Conservation (phyloP, 2,888 invertebrate genomes). For the Tiliacea aurago region DNA sequence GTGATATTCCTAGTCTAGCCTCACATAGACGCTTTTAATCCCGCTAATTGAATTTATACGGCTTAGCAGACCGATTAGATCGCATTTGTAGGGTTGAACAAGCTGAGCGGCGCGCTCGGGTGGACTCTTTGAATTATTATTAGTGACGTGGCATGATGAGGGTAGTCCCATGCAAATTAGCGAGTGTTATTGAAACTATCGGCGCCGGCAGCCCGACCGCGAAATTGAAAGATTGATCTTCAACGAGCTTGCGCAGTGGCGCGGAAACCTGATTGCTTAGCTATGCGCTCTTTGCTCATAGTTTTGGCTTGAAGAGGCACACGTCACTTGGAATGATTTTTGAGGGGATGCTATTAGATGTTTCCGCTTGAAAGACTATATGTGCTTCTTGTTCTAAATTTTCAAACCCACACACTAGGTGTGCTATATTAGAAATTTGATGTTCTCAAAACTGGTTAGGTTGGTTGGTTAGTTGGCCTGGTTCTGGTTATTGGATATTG, state of each 20-base stretch:
- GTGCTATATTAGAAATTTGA: not conserved
- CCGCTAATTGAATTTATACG: conserved; percentile 79
- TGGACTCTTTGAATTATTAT: conserved; percentile 69
- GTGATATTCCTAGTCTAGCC: conserved; percentile 62
- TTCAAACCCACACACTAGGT: not conserved
- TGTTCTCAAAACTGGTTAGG: not conserved
- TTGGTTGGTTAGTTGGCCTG: too few species aligned
- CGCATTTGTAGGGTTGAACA: conserved; percentile 73
- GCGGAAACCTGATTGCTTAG: conserved; percentile 50
- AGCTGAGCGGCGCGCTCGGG: conserved; percentile 62
- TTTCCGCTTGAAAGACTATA: conserved; percentile 31
- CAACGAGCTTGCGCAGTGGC: conserved; percentile 61
- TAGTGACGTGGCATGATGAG: conserved; percentile 66
- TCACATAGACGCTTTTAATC: conserved; percentile 68
- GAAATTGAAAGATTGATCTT: conserved; percentile 68
- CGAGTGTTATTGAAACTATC: conserved; percentile 69
- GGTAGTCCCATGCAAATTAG: conserved; percentile 68
- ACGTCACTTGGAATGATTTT: conserved; percentile 52
- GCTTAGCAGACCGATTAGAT: conserved; percentile 79
- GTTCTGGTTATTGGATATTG: too few species aligned
- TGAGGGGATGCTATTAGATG: conserved; percentile 39
- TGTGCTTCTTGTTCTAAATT: conserved; percentile 12
- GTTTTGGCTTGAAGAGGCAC: conserved; percentile 57
- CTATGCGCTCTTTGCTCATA: conserved; percentile 59
- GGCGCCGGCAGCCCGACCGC: conserved; percentile 59